phyloP scores from a whole-genome alignment of 1,140 invertebrate genomes.

The Anastrepha obliqua region DNA sequence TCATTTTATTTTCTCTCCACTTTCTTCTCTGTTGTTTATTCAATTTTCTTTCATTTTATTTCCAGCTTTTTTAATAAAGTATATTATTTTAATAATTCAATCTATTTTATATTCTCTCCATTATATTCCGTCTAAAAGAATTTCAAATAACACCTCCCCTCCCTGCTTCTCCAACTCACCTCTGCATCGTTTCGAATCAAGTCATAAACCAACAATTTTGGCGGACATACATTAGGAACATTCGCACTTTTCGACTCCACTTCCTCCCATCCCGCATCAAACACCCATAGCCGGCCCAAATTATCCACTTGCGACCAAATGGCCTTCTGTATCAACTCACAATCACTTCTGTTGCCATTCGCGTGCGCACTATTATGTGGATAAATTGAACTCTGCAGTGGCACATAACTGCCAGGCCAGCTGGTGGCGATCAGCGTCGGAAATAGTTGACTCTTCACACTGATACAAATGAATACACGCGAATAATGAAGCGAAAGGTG shows the following conservation, averaged over 20 bases:
- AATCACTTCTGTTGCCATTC: slow-evolving; percentile 61
- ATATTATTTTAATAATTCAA: too few species aligned
- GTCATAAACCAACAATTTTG: slow-evolving; percentile 70
- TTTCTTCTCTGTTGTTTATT: too few species aligned
- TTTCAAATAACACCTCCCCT: background rate
- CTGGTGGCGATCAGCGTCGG: slow-evolving; percentile 69
- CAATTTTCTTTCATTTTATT: too few species aligned
- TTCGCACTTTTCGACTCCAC: background rate
- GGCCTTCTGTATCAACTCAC: slow-evolving; percentile 65
- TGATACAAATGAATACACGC: slow-evolving; percentile 69
- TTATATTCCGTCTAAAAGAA: too few species aligned
- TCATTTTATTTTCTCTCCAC: too few species aligned
- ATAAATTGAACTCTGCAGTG: slow-evolving; percentile 64
- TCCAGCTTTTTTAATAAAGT: too few species aligned
- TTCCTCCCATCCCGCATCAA: slow-evolving; percentile 65
- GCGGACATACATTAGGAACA: slow-evolving; percentile 62
- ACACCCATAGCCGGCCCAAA: slow-evolving; percentile 67
- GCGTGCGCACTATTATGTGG: slow-evolving; percentile 63
- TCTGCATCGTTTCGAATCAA: slow-evolving; percentile 66
- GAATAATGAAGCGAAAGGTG: slow-evolving; percentile 68
- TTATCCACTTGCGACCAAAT: slow-evolving; percentile 70
- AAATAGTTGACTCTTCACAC: slow-evolving; percentile 61
- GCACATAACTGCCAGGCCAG: slow-evolving; percentile 68
- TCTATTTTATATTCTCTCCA: too few species aligned
- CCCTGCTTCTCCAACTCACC: slow-evolving; percentile 19